Evolutionary conservation across 2,888 invertebrate species (phyloP).

Genomic region (Deilephila porcellus): DNA sequence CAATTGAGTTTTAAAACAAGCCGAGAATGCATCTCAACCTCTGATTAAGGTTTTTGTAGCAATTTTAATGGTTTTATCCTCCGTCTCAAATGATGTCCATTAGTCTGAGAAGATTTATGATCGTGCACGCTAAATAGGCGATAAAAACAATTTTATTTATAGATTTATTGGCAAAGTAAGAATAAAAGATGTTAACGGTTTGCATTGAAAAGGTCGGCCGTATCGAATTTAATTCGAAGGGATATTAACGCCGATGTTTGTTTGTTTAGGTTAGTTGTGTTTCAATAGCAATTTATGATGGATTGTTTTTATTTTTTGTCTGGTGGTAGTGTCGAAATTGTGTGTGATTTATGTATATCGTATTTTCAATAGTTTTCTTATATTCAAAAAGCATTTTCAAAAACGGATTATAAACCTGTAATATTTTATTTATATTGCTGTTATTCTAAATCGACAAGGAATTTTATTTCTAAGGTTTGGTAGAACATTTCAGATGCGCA

Average conservation of each 20-base stretch:
- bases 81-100: conserved; percentile 39
- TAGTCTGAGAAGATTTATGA: conserved; percentile 38
- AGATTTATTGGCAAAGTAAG: conserved; percentile 24
- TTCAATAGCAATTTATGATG: neutral
- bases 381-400: no score
- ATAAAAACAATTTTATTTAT: conserved; percentile 42
- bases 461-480: no score
- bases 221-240: conserved; percentile 27
- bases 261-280: conserved; percentile 17
- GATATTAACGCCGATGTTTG: conserved; percentile 15
- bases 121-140: conserved; percentile 38
- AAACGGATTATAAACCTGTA: no score
- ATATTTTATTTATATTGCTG: no score
- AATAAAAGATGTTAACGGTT: conserved; percentile 14
- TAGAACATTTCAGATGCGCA: no score
- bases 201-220: conserved; percentile 26
- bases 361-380: no score
- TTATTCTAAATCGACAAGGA: no score
- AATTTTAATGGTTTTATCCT: conserved; percentile 33
- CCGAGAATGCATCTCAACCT: neutral
- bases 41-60: conserved; percentile 16
- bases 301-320: neutral
- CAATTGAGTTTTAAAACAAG: conserved; percentile 16
- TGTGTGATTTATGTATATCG: no score
- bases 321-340: neutral